Evolutionary conservation across 2,888 invertebrate genomes (phyloP), one percentile per base, ranked within the genome.

Genomic region (Drosophila acutilabella): DNA sequence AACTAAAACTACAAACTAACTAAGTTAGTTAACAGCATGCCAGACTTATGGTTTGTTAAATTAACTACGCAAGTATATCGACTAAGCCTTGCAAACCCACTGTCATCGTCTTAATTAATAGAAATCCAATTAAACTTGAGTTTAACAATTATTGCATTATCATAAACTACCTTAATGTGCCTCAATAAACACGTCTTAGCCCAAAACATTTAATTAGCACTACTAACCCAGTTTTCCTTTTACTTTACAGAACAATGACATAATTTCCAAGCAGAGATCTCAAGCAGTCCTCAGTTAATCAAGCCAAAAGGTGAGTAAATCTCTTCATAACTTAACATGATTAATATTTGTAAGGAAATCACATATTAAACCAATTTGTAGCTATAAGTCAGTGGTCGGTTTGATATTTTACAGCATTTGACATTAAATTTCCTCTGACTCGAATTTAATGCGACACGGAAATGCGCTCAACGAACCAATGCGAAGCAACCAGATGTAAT

Each of bases 361-460:
- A 70, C 74, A 72, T 50, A 72, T 79, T 77, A 77, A 79, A 59
- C 48, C 82, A 85, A 88, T 82, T 82, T 88, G 69, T 58, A 62
- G 64, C 62, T 58, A 16, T 14, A 50, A 36, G 18, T 38, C 50
- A 38, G 44, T 2, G 36, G 45, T 69, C 26, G 72, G 61, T 61
- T 51, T 8, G 26, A 14, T 69, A 51, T 70, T 74, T 77, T 81
- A 70, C 77, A 77, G 74, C 66, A 85, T 58, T 80, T 78, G 54
- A 56, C 78, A 74, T 78, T 74, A 74, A 74, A 85, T 86, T 86
- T 86, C 89, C 84, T 13, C 47, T 66, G 75, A 72, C 67, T 71
- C 74, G 65, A 76, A 69, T 80, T 88, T 78, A 83, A 89, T 78
- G 74, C 70, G 71, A 78, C 70, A 64, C 83, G 89, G 88, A 89